Evolutionary conservation across 2,797 vertebrate species (phyloP).

Genomic region (Squalus acanthias): DNA sequence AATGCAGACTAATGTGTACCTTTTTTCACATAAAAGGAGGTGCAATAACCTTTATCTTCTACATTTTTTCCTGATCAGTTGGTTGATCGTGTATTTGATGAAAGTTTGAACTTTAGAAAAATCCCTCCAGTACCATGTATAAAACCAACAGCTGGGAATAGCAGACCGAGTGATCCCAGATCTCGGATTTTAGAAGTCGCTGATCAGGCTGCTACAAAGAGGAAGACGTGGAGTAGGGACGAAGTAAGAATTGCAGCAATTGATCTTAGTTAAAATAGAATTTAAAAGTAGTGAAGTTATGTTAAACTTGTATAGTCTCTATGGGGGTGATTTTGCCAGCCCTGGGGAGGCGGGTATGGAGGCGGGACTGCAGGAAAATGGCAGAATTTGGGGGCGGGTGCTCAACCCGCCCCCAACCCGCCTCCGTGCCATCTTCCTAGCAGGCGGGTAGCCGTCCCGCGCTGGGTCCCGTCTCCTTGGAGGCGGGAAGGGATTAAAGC

Average conservation of each 20-base stretch:
- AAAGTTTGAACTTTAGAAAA: slow-evolving; percentile 97
- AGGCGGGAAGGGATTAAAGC: no score
- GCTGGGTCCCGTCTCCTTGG: no score
- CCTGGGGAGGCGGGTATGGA: no score
- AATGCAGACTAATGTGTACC: neutral
- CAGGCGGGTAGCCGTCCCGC: no score
- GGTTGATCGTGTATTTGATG: slow-evolving; percentile 96
- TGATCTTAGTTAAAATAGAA: neutral
- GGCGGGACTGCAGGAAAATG: no score
- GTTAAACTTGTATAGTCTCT: no score
- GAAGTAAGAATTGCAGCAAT: slow-evolving; percentile 65
- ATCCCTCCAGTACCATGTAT: slow-evolving; percentile 82
- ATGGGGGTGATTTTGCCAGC: no score
- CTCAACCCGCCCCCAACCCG: no score
- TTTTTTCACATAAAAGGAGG: neutral
- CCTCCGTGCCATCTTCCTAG: no score
- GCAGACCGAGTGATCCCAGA: slow-evolving; percentile 70
- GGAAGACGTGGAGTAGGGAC: slow-evolving; percentile 94
- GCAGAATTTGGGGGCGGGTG: no score
- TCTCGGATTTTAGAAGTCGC: slow-evolving; percentile 71
- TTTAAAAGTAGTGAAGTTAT: no score
- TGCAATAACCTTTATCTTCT: neutral
- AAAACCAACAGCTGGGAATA: slow-evolving; percentile 80
- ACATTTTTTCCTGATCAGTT: slow-evolving; percentile 61
- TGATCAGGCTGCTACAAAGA: slow-evolving; percentile 78